phyloP scores from a whole-genome alignment of 2,113 vertebrate genomes.

The Cheilinus undulatus region DNA sequence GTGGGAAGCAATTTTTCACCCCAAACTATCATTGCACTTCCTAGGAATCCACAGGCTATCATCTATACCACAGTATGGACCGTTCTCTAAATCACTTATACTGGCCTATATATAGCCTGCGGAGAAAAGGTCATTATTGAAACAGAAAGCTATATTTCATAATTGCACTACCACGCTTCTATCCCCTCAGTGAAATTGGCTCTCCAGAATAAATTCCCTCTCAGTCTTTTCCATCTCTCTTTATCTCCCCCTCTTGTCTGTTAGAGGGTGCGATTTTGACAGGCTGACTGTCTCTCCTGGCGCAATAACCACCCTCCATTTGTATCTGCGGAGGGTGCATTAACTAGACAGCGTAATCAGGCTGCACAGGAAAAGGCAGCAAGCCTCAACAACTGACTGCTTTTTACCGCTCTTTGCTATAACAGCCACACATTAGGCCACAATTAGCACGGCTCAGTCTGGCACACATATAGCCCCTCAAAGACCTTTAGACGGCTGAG shows the following conservation, averaged over 20 bases:
- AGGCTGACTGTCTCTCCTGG: constrained; percentile 74
- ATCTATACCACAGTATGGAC: constrained; percentile 54
- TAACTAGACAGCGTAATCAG: constrained; percentile 81
- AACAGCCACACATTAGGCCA: constrained; percentile 75
- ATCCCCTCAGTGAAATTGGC: constrained; percentile 73
- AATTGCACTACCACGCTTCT: constrained; percentile 73
- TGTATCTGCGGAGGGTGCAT: constrained; percentile 78
- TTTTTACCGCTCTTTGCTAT: constrained; percentile 72
- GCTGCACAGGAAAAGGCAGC: constrained; percentile 61
- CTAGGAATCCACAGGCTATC: constrained; percentile 59
- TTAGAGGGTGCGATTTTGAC: constrained; percentile 75
- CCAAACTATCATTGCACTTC: constrained; percentile 22
- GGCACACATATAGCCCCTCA: constrained; percentile 55
- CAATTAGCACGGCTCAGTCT: constrained; percentile 73
- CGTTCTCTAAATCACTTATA: constrained; percentile 64
- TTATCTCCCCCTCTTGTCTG: constrained; percentile 69
- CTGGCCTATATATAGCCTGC: constrained; percentile 67
- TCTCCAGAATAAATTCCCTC: constrained; percentile 72
- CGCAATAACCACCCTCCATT: constrained; percentile 81
- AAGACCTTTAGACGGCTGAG: constrained; percentile 50
- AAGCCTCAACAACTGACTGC: constrained; percentile 60
- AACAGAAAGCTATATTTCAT: constrained; percentile 78
- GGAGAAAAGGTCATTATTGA: constrained; percentile 70
- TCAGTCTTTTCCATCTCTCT: constrained; percentile 66
- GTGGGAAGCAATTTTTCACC: constrained; percentile 37